These are phyloP conservation scores for Hybognathus amarus DNA, from an alignment of 2,797 vertebrate genomes.

Conservation along the genomic window DNA sequence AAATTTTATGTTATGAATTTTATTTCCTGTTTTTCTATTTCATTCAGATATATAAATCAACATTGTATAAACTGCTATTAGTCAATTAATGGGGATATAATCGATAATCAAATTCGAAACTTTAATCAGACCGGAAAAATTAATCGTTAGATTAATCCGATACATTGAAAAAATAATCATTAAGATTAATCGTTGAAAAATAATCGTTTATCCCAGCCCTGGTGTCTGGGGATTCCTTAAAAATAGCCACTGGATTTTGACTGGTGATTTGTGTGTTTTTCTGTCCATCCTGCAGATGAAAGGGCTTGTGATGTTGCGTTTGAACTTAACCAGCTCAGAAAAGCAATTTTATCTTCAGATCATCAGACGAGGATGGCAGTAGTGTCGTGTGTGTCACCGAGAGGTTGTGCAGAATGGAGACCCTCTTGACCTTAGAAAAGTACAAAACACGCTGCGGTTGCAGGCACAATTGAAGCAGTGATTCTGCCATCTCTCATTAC, in stretches of 20 bases:
- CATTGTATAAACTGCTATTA: too few species aligned
- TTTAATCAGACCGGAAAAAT: too few species aligned
- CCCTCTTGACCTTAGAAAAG: constrained; percentile 44
- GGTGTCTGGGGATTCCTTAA: neutral
- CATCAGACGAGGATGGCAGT: constrained; percentile 19
- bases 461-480: constrained; percentile 49
- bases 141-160: too few species aligned
- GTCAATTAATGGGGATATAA: too few species aligned
- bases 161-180: too few species aligned
- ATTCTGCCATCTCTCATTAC: constrained; percentile 53
- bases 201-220: too few species aligned
- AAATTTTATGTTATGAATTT: too few species aligned
- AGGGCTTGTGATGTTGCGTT: constrained; percentile 10
- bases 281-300: neutral
- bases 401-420: constrained; percentile 7
- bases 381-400: constrained; percentile 9
- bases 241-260: neutral
- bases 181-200: too few species aligned
- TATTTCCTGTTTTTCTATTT: too few species aligned
- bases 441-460: constrained; percentile 27
- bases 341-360: constrained; percentile 40
- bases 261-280: neutral
- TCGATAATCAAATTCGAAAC: too few species aligned
- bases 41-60: too few species aligned
- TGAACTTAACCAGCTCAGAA: constrained; percentile 25